Percentiles rank a stretch among this genome's conserved stretches.
These are phyloP conservation scores for Alosa alosa DNA, from an alignment of 2,113 vertebrate genomes.

Conservation along the genomic window DNA sequence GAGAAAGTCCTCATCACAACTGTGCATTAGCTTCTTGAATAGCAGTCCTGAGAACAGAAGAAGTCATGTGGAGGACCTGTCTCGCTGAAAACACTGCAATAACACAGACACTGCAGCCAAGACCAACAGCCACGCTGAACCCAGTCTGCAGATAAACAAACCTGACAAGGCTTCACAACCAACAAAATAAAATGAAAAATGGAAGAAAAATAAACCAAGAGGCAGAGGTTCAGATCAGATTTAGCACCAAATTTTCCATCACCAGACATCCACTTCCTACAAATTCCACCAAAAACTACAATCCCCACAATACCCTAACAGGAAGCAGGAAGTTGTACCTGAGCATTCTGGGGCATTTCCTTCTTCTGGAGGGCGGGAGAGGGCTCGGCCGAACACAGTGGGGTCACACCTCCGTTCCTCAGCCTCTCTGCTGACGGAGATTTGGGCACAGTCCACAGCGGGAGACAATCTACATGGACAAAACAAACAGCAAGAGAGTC, in stretches of 20 bases:
- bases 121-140: not conserved
- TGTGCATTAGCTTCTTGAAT: not conserved
- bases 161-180: not conserved
- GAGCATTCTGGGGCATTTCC: slow-evolving; percentile 63
- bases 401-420: slow-evolving; percentile 82
- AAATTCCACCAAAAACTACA: not conserved
- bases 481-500: not conserved
- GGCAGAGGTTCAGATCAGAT: not conserved
- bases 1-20: not conserved
- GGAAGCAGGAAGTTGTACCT: slow-evolving; percentile 73
- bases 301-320: not conserved
- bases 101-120: not conserved
- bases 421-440: slow-evolving; percentile 82
- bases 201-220: not conserved
- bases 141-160: not conserved
- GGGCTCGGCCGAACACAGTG: slow-evolving; percentile 78
- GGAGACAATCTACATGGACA: slow-evolving; percentile 78
- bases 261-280: not conserved
- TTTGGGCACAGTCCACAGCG: slow-evolving; percentile 88
- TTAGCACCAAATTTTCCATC: not conserved
- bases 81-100: not conserved
- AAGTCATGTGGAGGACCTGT: not conserved
- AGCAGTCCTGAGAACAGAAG: not conserved
- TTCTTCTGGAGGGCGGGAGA: slow-evolving; percentile 73
- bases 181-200: not conserved